Base-by-base conservation (phyloP, 2,113 vertebrate genomes). In the Charina bottae region DNA sequence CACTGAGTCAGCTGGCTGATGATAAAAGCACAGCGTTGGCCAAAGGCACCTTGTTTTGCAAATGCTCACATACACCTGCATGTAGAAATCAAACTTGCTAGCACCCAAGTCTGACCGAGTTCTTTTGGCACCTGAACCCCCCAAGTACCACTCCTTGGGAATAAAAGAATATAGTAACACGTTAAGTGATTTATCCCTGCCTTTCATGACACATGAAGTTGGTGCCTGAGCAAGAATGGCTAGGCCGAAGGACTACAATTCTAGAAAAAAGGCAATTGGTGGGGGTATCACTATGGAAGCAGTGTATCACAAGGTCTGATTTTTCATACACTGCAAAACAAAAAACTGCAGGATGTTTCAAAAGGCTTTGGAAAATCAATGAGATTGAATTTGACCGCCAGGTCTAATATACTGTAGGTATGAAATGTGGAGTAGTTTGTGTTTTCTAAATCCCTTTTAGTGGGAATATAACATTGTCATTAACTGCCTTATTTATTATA, bases 281-380 rank as follows among this genome's bases (percentile, higher is more conserved):
- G 86, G 42, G 86, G 56, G 21, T 87, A 23, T 59, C 17, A 28
- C 33, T 37, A 21, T 83, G 33, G 11, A 72, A 58, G 54, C 85
- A 87, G 9, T 58, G 85, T 55, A 37, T 3, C 49, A 28, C 28
- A 83, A 78, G 56, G 64, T 92, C 92, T 92, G 94, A 88, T 90
- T 68, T 8, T 92, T 53, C 83, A 83, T 33, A 33, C 0, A 49
- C 49, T 28, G 83, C 49, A 19, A 59, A 10, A 1, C 55, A 6
- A 1, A 13, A 26, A 62, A 26, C 11, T 37, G 2, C 19, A 26
- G 21, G 33, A 83, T 42, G 37, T 90, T 56, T 26, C 26, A 28
- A 83, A 83, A 28, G n/a, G 12, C 54, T 83, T 37, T 54, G 23
- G 87, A 94, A 90, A 88, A 26, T 6, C 92, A 68, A 62, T 83